These are phyloP conservation scores for Girardia tigrina DNA, from an alignment of 2,888 invertebrate genomes.

Conservation along the genomic window DNA sequence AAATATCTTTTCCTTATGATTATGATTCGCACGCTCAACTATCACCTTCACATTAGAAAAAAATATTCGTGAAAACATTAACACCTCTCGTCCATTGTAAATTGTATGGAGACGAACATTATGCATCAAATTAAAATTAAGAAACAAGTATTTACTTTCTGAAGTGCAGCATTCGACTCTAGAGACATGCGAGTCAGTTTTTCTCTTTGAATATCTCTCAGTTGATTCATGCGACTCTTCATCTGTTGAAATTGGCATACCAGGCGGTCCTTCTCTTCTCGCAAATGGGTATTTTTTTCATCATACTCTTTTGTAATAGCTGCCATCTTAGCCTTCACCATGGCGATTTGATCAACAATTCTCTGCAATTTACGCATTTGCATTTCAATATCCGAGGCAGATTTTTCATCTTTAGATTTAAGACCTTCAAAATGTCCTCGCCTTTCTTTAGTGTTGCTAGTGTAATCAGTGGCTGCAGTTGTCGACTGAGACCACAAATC, in stretches of 20 bases:
- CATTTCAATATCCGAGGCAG: conserved; percentile 48
- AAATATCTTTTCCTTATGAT: too few species aligned
- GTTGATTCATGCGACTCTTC: conserved; percentile 49
- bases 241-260: conserved; percentile 42
- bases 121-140: too few species aligned
- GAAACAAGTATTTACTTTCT: conserved; percentile 39
- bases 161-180: conserved; percentile 46
- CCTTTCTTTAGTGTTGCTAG: conserved; percentile 48
- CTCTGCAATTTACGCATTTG: conserved; percentile 49
- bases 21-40: too few species aligned
- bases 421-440: conserved; percentile 47
- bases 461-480: conserved; percentile 46
- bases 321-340: conserved; percentile 46
- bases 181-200: conserved; percentile 48
- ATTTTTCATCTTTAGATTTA: conserved; percentile 48
- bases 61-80: too few species aligned
- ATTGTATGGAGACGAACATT: too few species aligned
- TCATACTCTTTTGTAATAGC: conserved; percentile 47
- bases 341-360: conserved; percentile 48
- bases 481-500: conserved; percentile 47
- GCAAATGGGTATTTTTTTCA: conserved; percentile 46
- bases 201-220: conserved; percentile 45
- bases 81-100: too few species aligned
- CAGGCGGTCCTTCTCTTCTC: conserved; percentile 48
- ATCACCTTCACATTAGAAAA: too few species aligned